Conservation (phyloP, 2,888 invertebrate genomes). For the Crematogaster levior region DNA sequence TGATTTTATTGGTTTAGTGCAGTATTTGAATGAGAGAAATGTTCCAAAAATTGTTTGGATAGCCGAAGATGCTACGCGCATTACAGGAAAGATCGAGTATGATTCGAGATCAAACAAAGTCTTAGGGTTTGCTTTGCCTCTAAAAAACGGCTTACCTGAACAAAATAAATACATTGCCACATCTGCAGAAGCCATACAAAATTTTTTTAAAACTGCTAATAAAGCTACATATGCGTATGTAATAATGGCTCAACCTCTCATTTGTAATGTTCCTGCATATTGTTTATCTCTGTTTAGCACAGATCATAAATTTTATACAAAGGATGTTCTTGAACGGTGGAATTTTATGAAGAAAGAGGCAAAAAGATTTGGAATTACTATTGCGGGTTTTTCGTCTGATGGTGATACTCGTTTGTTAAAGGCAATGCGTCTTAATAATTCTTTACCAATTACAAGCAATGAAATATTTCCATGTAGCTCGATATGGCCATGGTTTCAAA, state of each 20-base stretch:
- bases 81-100: constrained; percentile 11
- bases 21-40: neutral
- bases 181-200: constrained; percentile 7
- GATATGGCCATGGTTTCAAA: neutral
- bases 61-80: constrained; percentile 9
- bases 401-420: neutral
- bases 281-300: neutral
- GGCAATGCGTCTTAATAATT: constrained; percentile 7
- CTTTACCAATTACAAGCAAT: neutral
- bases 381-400: constrained; percentile 8
- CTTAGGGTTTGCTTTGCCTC: neutral
- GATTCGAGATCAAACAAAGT: neutral
- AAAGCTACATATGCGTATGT: constrained; percentile 11
- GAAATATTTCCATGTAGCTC: neutral
- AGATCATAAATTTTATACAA: constrained; percentile 7
- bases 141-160: neutral
- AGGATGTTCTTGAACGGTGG: neutral
- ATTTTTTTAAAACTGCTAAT: neutral
- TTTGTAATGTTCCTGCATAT: neutral
- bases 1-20: constrained; percentile 1
- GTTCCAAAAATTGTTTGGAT: neutral
- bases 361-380: neutral
- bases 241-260: neutral
- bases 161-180: neutral
- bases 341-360: constrained; percentile 1